Evolutionary conservation across 2,113 vertebrate genomes (phyloP).

Genomic region (Aleadryas rufinucha): DNA sequence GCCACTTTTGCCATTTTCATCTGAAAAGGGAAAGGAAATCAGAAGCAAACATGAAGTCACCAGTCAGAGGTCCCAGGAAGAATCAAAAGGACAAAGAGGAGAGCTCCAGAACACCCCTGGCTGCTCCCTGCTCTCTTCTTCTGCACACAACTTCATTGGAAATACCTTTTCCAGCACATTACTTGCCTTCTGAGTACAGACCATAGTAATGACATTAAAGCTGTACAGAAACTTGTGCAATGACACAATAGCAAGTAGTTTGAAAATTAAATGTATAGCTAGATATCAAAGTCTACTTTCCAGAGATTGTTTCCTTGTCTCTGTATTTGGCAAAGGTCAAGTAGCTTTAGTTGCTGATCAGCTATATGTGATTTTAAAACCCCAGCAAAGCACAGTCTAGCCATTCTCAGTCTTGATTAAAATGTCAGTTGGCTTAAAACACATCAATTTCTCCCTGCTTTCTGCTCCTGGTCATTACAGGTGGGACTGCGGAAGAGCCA

Average conservation of each 20-base stretch:
- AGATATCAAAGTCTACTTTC: not conserved
- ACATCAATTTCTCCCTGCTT: not conserved
- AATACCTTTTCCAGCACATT: not conserved
- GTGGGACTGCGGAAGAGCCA: constrained; percentile 91
- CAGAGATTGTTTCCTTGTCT: not conserved
- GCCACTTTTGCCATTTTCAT: not conserved
- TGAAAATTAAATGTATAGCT: not conserved
- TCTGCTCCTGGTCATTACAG: constrained; percentile 55
- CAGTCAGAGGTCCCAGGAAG: not conserved
- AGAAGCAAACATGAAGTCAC: not conserved
- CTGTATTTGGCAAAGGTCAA: not conserved
- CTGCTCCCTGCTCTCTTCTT: not conserved
- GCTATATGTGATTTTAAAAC: too few species aligned
- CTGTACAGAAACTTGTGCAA: not conserved
- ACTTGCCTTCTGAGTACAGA: not conserved
- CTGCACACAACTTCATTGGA: not conserved
- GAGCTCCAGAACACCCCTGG: not conserved
- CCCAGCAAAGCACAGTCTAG: not conserved
- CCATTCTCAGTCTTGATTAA: not conserved
- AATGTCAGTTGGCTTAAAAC: not conserved
- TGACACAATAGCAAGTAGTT: not conserved
- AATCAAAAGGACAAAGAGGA: not conserved
- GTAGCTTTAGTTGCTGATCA: not conserved
- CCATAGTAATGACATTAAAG: not conserved
- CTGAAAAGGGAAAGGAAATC: not conserved